Conservation (phyloP, 2,797 vertebrate species). For the Lemur catta region DNA sequence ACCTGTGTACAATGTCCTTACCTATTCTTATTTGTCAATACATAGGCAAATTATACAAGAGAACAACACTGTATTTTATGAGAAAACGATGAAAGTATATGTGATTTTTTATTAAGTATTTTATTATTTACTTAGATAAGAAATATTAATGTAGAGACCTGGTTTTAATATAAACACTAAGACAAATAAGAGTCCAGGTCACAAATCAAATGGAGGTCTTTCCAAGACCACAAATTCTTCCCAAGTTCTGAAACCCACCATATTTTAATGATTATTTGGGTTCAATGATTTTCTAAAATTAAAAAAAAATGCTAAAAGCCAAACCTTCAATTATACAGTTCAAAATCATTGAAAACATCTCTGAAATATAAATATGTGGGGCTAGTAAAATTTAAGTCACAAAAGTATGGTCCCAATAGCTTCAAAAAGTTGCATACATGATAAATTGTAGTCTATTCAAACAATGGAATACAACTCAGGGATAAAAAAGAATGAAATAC, state of each 20-base stretch:
- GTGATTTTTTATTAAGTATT: slow-evolving; percentile 9
- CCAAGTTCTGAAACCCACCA: neutral
- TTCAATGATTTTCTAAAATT: slow-evolving; percentile 14
- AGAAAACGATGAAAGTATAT: neutral
- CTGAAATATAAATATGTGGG: neutral
- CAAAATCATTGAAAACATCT: slow-evolving; percentile 9
- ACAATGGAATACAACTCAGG: neutral
- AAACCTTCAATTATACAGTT: neutral
- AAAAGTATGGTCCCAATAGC: neutral
- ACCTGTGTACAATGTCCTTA: neutral
- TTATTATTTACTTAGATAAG: neutral
- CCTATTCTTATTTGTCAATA: neutral
- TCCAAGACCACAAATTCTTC: neutral
- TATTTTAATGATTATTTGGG: neutral
- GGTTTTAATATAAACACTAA: neutral
- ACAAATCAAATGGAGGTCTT: neutral
- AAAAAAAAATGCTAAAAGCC: neutral
- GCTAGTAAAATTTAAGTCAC: slow-evolving; percentile 19
- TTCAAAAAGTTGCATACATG: neutral
- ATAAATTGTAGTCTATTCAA: neutral
- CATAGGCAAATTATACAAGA: neutral
- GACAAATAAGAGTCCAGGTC: neutral
- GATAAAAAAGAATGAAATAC: slow-evolving; percentile 15
- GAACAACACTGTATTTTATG: neutral
- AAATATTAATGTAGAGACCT: neutral